Percentiles rank a stretch among this genome's conserved stretches.
Evolutionary conservation across 2,888 invertebrate species (phyloP).

Genomic region (Synanthedon formicaeformis): DNA sequence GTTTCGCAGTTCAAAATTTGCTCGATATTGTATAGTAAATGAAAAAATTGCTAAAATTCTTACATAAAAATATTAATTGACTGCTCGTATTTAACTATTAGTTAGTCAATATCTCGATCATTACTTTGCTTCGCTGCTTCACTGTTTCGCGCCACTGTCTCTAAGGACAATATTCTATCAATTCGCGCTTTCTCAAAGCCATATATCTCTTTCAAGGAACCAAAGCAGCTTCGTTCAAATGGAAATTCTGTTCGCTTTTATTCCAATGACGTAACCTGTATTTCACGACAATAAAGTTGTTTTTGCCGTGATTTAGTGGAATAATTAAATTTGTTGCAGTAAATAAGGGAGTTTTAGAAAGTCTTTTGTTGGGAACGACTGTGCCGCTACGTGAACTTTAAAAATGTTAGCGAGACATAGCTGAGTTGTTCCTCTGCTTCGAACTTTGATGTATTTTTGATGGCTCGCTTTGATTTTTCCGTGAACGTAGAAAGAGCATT

Average conservation of each 20-base stretch:
- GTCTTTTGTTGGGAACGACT: conserved; percentile 20
- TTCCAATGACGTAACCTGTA: background rate
- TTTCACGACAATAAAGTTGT: background rate
- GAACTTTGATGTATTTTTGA: background rate
- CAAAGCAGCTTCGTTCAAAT: conserved; percentile 32
- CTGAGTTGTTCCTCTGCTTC: background rate
- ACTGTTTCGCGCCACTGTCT: conserved; percentile 10
- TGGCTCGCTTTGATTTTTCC: background rate
- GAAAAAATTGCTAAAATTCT: no score
- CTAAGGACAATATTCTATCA: conserved; percentile 47
- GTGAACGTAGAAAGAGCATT: background rate
- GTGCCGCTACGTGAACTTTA: conserved; percentile 7
- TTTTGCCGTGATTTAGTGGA: conserved; percentile 1
- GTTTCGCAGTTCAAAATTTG: no score
- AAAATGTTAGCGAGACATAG: background rate
- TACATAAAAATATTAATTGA: no score
- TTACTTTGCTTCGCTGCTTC: background rate
- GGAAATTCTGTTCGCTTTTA: conserved; percentile 19
- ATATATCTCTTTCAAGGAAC: conserved; percentile 33
- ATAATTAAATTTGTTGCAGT: conserved; percentile 14
- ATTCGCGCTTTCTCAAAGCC: conserved; percentile 37
- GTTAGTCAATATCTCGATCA: no score
- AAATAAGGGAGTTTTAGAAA: conserved; percentile 19
- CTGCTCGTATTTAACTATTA: no score
- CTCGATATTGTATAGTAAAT: no score